phyloP scores from a whole-genome alignment of 2,888 invertebrate species.

The Eupithecia subfuscata region DNA sequence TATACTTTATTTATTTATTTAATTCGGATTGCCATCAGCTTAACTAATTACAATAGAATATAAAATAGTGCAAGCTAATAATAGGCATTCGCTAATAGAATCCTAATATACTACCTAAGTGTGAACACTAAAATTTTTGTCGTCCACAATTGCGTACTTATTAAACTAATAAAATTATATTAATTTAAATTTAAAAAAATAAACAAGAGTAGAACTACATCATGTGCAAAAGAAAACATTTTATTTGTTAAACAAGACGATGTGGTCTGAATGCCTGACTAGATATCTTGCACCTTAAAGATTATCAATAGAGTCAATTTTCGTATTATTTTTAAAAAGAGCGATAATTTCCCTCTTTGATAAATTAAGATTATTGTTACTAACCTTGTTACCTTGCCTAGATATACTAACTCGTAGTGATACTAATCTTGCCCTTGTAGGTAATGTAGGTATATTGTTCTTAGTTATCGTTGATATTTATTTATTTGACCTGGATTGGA shows the following conservation, averaged over 20 bases:
- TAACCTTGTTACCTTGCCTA: conserved; percentile 12
- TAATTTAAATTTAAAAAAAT: no score
- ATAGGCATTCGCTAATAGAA: no score
- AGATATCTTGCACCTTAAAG: background rate
- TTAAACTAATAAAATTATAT: no score
- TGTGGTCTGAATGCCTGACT: background rate
- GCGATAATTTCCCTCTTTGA: background rate
- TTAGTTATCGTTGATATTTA: background rate
- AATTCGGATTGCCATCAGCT: no score
- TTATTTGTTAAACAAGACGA: background rate
- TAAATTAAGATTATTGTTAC: background rate
- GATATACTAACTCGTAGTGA: conserved; percentile 2
- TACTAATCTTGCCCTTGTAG: conserved; percentile 7
- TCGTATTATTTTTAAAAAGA: background rate
- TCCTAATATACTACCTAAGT: no score
- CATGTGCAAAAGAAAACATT: no score
- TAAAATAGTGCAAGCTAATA: no score
- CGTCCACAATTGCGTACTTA: no score
- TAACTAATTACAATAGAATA: no score
- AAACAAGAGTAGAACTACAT: no score
- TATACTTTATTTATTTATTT: no score
- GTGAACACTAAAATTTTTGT: no score
- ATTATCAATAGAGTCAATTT: conserved; percentile 1
- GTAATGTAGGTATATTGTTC: background rate
- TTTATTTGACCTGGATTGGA: background rate